Percentiles rank a stretch among this genome's conserved stretches.
phyloP scores from a whole-genome alignment of 2,113 vertebrate species.

The Galemys pyrenaicus region DNA sequence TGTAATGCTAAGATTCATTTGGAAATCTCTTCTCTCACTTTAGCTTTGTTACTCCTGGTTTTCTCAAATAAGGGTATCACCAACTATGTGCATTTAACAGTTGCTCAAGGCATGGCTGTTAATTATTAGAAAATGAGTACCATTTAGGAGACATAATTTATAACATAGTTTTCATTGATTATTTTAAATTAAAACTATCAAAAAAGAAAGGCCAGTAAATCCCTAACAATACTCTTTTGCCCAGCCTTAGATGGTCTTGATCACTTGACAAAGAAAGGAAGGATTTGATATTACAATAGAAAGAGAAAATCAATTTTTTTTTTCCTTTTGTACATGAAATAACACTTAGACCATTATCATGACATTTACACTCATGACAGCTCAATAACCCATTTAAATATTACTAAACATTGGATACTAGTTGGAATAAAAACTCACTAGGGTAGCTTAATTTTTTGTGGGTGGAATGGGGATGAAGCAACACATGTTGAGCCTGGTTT shows the following conservation, averaged over 20 bases:
- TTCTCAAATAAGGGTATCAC: neutral
- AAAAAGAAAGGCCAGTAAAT: neutral
- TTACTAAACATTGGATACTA: neutral
- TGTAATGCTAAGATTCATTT: neutral
- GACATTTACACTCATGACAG: neutral
- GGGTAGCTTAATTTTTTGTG: neutral
- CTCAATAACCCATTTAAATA: neutral
- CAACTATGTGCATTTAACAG: neutral
- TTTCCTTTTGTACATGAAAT: neutral
- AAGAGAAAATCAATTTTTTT: conserved; percentile 13
- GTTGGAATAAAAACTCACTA: neutral
- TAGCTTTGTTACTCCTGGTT: neutral
- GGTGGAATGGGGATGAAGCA: neutral
- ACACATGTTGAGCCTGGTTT: neutral
- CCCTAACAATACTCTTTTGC: neutral
- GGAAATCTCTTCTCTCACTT: neutral
- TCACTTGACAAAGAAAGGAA: neutral
- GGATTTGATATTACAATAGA: neutral
- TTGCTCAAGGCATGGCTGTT: neutral
- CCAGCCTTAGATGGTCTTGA: neutral
- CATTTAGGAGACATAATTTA: conserved; percentile 1
- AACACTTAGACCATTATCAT: neutral
- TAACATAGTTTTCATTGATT: neutral
- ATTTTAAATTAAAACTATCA: conserved; percentile 1
- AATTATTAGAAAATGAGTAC: conserved; percentile 21